Evolutionary conservation across 1,140 invertebrate genomes (phyloP), one percentile per base, ranked within the genome.

Genomic region (Thaumetopoea pityocampa): DNA sequence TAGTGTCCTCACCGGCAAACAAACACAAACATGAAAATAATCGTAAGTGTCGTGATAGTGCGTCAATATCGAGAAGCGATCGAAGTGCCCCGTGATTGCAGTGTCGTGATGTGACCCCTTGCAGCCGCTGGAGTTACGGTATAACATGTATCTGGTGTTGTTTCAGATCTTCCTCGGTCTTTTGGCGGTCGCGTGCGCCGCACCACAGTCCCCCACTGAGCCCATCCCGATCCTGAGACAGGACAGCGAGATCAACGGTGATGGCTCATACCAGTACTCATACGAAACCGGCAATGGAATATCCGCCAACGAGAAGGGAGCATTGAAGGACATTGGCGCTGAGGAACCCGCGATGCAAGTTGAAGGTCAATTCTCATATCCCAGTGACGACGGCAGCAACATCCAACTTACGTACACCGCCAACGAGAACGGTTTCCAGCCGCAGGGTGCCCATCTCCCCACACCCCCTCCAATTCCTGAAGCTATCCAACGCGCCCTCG

Each of bases 341-440:
- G 70, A 80, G 57, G 86, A 56, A 80, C 89, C 60, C 23, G 73
- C 76, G 15, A 27, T 82, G 6, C 53, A 79, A 54, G 67, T 78
- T 0, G 78, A 88, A 50, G 90, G 90, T 1, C 85, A 87, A 7
- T 90, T 88, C 67, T 79, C 84, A n/a, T 93, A 92, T 78, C 82
- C 86, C 3, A 87, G 87, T 43, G 87, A 90, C 8, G 89, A 92
- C 18, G 78, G 74, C 3, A 24, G 44, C 20, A 53, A 51, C 29
- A 90, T 93, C 41, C 86, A 87, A 43, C 85, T 94, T 22, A 88
- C 87, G n/a, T 94, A 92, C 79, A 74, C 88, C 12, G 90, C 90
- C 15, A 80, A 87, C 37, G 85, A 87, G 55, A 77, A 86, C 24
- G 89, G 87, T 38, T 89, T 86, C 77, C 85, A 87, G 35, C 87